Percentiles rank a stretch among this genome's conserved stretches.
Evolutionary conservation across 2,888 invertebrate species (phyloP).

Genomic region (Tanypteryx hageni): DNA sequence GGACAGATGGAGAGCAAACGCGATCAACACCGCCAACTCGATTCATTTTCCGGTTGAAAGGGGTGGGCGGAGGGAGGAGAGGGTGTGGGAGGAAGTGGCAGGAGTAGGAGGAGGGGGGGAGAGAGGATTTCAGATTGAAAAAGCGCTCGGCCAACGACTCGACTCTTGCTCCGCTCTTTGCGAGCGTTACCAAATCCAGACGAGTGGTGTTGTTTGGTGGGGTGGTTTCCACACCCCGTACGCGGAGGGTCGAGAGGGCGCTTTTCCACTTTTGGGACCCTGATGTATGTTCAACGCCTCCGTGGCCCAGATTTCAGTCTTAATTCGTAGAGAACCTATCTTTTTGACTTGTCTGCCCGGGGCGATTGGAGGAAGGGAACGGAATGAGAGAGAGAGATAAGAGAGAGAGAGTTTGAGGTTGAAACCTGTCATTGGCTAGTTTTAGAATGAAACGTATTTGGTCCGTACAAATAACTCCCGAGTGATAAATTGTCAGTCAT

Average conservation of each 20-base stretch:
- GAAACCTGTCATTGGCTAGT: not conserved
- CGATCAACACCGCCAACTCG: too few species aligned
- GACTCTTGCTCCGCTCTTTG: not conserved
- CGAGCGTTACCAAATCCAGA: conserved; percentile 28
- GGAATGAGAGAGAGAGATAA: not conserved
- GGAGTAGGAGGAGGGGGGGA: not conserved
- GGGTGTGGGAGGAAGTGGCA: not conserved
- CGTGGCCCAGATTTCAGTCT: conserved; percentile 1
- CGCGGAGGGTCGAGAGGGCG: too few species aligned
- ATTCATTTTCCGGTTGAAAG: too few species aligned
- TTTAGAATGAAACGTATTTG: not conserved
- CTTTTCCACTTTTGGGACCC: not conserved
- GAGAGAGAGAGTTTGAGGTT: not conserved
- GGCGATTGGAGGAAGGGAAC: not conserved
- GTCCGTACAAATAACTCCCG: too few species aligned
- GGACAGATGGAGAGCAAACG: too few species aligned
- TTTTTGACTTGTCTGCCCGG: not conserved
- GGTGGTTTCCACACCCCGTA: not conserved
- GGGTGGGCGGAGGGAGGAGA: too few species aligned
- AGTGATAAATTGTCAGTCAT: too few species aligned
- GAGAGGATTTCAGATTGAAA: not conserved
- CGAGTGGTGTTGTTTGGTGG: not conserved
- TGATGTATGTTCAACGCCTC: not conserved
- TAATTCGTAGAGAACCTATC: not conserved
- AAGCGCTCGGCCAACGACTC: not conserved